These are phyloP conservation scores for Myoxocephalus aenaeus DNA, from an alignment of 2,797 vertebrate genomes.

Conservation along the genomic window DNA sequence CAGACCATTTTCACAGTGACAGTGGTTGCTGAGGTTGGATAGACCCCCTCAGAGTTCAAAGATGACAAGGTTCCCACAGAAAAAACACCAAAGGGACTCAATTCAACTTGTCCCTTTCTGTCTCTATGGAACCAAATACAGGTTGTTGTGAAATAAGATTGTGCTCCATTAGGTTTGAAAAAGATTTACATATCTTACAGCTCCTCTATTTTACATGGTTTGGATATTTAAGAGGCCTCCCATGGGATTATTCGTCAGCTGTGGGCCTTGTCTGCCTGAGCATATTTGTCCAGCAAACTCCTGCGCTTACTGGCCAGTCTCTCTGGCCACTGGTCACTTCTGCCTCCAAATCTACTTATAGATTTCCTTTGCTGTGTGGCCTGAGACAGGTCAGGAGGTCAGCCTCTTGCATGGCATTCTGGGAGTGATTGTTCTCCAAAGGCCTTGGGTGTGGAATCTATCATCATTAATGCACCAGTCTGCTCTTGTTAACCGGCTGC, in stretches of 20 bases:
- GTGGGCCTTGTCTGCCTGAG: constrained; percentile 55
- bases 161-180: constrained; percentile 79
- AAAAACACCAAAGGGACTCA: constrained; percentile 66
- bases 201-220: constrained; percentile 63
- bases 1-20: constrained; percentile 38
- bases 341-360: constrained; percentile 91
- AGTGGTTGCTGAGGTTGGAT: constrained; percentile 64
- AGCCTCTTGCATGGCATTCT: constrained; percentile 90
- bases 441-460: constrained; percentile 91
- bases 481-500: constrained; percentile 88
- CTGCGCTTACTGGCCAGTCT: constrained; percentile 67
- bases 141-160: constrained; percentile 68
- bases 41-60: constrained; percentile 75
- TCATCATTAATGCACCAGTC: constrained; percentile 96
- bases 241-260: constrained; percentile 78
- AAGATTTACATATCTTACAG: constrained; percentile 83
- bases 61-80: constrained; percentile 83
- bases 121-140: neutral
- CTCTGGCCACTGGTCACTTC: constrained; percentile 78
- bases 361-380: constrained; percentile 93
- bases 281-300: constrained; percentile 82
- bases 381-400: constrained; percentile 94
- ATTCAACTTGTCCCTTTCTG: constrained; percentile 58
- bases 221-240: constrained; percentile 71
- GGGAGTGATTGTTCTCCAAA: constrained; percentile 94